Evolutionary conservation across 2,888 invertebrate genomes (phyloP), one percentile per base, ranked within the genome.

Genomic region (Drosophila putrida): DNA sequence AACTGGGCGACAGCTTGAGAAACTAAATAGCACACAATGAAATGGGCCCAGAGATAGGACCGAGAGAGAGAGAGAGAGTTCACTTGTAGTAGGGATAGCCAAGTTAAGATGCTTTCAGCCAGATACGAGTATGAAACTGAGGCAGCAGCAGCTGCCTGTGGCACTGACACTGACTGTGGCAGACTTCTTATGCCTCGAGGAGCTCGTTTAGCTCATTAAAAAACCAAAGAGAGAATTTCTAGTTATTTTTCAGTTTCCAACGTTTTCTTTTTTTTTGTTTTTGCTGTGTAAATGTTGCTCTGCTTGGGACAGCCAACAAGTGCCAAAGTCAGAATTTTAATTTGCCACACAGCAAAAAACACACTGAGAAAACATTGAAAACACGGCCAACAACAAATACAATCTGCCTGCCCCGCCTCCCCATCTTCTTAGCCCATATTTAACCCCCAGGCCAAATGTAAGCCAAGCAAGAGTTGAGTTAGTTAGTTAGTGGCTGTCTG

Each of bases 291-390:
- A 31, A 31, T 31, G 31, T 47, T 41, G 51, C 35, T 39, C 35
- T 58, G 49, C 25, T 39, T 39, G 39, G 47, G 44, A 51, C 41
- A 55, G 57, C 87, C 82, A 72, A 83, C 83, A 87, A 89, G 83
- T 83, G 83, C 85, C 73, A 87, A 84, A 89, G 83, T 79, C 79
- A 83, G 79, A 73, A 73, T 89, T 83, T 89, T 89, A 75, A 83
- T 89, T 81, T 87, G 55, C 55, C 66, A 49, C 44, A 75, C 53
- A n/a, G 41, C 25, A 61, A 50, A 62, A 49, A 50, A 55, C 49
- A 43, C 13, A 60, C 71, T 43, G 61, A 54, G 44, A 55, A 70
- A 44, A 53, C 54, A 55, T 54, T 71, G 64, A 50, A 57, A 73
- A 72, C 44, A 43, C 49, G 36, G 44, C 46, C 65, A 50, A 53